Percentiles rank a stretch among this genome's conserved stretches.
Evolutionary conservation across 2,113 vertebrate species (phyloP).

Genomic region (Empidonax traillii): DNA sequence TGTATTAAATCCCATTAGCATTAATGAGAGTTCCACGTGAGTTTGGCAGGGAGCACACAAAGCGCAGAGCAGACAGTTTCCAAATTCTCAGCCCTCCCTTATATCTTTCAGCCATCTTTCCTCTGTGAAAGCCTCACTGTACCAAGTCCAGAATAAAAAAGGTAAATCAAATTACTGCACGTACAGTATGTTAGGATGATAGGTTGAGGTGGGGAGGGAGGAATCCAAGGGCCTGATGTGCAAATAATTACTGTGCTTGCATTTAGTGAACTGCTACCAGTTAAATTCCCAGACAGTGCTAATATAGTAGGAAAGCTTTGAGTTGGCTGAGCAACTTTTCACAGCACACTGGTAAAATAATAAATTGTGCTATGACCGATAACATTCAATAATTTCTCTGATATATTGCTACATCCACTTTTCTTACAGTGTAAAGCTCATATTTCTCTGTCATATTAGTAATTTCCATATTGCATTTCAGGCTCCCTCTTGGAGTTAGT

Average conservation of each 20-base stretch:
- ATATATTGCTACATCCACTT: conserved; percentile 37
- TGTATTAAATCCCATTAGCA: conserved; percentile 68
- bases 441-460: conserved; percentile 57
- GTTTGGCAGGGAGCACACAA: conserved; percentile 44
- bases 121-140: background rate
- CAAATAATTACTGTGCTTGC: conserved; percentile 42
- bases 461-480: conserved; percentile 67
- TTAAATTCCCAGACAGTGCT: background rate
- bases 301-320: background rate
- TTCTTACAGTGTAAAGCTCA: conserved; percentile 32
- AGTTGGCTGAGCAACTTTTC: conserved; percentile 49
- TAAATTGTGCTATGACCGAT: conserved; percentile 56
- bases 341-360: conserved; percentile 51
- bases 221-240: background rate
- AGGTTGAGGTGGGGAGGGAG: background rate
- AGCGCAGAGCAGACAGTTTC: conserved; percentile 58
- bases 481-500: conserved; percentile 7
- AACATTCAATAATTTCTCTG: conserved; percentile 64
- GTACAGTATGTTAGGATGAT: background rate
- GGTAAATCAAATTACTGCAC: conserved; percentile 36
- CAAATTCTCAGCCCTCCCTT: conserved; percentile 39
- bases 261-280: background rate
- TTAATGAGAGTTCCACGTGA: conserved; percentile 50
- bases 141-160: conserved; percentile 23
- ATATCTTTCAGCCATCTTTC: conserved; percentile 24